phyloP scores from a whole-genome alignment of 92 coral and sea anemone species.

The Ricordea florida region DNA sequence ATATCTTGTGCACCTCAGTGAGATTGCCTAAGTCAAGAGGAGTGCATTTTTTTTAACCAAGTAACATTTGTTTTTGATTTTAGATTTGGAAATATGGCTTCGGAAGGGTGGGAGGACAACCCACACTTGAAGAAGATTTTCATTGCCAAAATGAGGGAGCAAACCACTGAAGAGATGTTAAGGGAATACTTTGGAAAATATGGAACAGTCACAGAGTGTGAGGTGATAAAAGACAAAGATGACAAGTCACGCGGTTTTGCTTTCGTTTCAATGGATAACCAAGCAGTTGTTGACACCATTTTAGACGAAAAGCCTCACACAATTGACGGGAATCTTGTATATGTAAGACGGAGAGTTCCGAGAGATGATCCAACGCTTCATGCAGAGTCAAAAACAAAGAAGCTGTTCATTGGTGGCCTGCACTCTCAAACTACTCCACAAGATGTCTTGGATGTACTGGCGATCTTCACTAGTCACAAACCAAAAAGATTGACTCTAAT shows the following conservation, averaged over 20 bases:
- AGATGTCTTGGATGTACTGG: slow-evolving; percentile 66
- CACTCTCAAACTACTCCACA: slow-evolving; percentile 65
- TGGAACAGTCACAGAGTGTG: slow-evolving; percentile 57
- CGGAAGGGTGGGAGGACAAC: slow-evolving; percentile 69
- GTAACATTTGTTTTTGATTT: background rate
- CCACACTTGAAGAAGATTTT: slow-evolving; percentile 72
- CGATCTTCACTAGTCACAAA: slow-evolving; percentile 56
- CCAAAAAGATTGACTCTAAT: slow-evolving; percentile 64
- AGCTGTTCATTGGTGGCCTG: slow-evolving; percentile 91
- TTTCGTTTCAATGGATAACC: slow-evolving; percentile 59
- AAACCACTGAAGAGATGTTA: slow-evolving; percentile 43
- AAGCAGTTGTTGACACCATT: slow-evolving; percentile 53
- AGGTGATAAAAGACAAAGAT: slow-evolving; percentile 42
- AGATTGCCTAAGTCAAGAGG: too few relatives aligned
- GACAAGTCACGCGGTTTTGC: slow-evolving; percentile 67
- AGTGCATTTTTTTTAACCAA: too few relatives aligned
- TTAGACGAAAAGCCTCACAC: slow-evolving; percentile 53
- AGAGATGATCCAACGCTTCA: slow-evolving; percentile 81
- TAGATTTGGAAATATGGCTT: slow-evolving; percentile 44
- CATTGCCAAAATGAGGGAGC: slow-evolving; percentile 57
- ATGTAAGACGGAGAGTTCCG: slow-evolving; percentile 88
- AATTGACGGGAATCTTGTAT: slow-evolving; percentile 72
- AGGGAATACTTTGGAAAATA: slow-evolving; percentile 44
- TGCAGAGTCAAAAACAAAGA: slow-evolving; percentile 83
- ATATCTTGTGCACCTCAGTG: too few relatives aligned